phyloP scores from a whole-genome alignment of 1,140 invertebrate genomes.

The Drosophila baimaii region DNA sequence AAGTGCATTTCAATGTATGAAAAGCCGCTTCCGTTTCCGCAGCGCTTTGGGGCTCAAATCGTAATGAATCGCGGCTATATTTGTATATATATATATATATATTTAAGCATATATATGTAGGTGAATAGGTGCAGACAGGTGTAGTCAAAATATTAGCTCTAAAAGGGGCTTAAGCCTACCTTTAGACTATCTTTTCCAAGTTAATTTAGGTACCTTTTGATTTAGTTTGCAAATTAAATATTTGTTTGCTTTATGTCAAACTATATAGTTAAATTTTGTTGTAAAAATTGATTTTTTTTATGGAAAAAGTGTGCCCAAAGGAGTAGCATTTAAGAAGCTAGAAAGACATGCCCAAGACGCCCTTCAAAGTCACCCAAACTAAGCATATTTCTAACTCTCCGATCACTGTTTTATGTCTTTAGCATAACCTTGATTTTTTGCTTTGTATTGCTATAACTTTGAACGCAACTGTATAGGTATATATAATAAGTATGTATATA shows the following conservation, averaged over 20 bases:
- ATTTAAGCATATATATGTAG: constrained; percentile 23
- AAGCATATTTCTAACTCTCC: no score
- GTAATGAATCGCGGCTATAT: constrained; percentile 34
- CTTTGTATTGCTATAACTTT: not conserved
- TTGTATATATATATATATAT: not conserved
- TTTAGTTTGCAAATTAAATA: not conserved
- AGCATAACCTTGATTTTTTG: not conserved
- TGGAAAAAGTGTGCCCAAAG: no score
- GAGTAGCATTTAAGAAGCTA: no score
- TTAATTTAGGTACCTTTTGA: not conserved
- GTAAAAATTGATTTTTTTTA: no score
- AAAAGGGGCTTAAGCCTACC: no score
- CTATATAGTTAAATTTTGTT: no score
- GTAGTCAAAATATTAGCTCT: not conserved
- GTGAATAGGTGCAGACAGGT: not conserved
- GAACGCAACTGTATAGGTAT: constrained; percentile 17
- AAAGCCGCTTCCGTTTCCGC: constrained; percentile 48
- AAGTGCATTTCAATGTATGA: constrained; percentile 79
- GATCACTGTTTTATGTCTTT: no score
- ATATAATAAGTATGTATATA: constrained; percentile 34
- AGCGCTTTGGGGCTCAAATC: constrained; percentile 11
- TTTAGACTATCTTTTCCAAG: not conserved
- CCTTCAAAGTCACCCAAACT: no score
- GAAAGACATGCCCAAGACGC: no score
- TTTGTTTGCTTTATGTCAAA: no score